Evolutionary conservation across 1,140 invertebrate genomes (phyloP).

Genomic region (Arctopsyche grandis): DNA sequence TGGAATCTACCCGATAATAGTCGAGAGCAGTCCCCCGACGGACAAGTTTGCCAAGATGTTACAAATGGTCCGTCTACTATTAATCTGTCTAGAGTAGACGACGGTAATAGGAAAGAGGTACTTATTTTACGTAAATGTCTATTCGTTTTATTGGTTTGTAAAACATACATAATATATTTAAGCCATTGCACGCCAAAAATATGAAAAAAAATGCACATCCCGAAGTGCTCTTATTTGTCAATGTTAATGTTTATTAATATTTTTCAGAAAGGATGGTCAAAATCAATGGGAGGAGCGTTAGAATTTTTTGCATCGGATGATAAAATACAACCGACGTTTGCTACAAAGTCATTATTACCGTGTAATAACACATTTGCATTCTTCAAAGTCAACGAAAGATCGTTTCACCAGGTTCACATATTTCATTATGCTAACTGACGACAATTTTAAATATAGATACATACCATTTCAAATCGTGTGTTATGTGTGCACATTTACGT

Average conservation of each 20-base stretch:
- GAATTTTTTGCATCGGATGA: conserved; percentile 72
- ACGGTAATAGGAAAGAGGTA: conserved; percentile 18
- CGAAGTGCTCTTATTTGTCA: too few species aligned
- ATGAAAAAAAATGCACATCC: too few species aligned
- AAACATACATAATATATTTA: too few species aligned
- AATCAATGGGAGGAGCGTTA: conserved; percentile 72
- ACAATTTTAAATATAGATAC: conserved; percentile 17
- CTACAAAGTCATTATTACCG: conserved; percentile 68
- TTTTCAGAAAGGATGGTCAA: conserved; percentile 67
- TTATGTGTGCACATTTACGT: too few species aligned
- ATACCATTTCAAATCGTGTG: too few species aligned
- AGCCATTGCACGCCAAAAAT: too few species aligned
- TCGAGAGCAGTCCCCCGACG: background rate
- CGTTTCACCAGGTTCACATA: conserved; percentile 66
- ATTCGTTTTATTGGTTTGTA: too few species aligned
- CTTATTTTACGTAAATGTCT: background rate
- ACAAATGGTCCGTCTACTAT: background rate
- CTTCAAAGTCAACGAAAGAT: conserved; percentile 72
- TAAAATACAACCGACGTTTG: conserved; percentile 66
- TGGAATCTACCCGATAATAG: conserved; percentile 57
- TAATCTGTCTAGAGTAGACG: background rate
- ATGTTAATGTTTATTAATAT: background rate
- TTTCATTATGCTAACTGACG: background rate
- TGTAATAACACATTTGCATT: conserved; percentile 78
- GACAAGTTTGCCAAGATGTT: background rate